Conservation (phyloP, 2,888 invertebrate genomes). For the Invenusta paracnida region DNA sequence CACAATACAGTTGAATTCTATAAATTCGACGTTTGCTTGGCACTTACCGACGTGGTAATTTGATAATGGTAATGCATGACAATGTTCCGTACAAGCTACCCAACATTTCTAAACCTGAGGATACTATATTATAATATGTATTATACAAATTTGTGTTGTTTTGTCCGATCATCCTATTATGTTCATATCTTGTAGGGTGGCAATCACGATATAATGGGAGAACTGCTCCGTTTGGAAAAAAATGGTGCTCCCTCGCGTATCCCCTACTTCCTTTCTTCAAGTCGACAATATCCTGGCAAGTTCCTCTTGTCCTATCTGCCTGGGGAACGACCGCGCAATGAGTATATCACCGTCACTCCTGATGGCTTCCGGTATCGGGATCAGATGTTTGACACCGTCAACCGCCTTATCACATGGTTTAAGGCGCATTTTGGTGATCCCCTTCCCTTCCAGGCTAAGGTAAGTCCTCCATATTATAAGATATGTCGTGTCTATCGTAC, state of each 20-base stretch:
- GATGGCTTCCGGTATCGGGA: slow-evolving; percentile 82
- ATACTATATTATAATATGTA: no score
- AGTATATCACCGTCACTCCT: slow-evolving; percentile 82
- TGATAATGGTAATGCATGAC: no score
- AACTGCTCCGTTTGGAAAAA: slow-evolving; percentile 79
- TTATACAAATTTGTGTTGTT: no score
- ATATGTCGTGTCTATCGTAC: no score
- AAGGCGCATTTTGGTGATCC: slow-evolving; percentile 94
- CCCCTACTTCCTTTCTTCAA: slow-evolving; percentile 55
- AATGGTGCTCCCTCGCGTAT: slow-evolving; percentile 65
- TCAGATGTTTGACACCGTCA: slow-evolving; percentile 76
- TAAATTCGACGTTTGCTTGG: no score
- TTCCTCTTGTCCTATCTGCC: slow-evolving; percentile 90
- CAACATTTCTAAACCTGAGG: no score
- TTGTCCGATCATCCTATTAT: no score
- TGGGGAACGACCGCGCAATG: slow-evolving; percentile 76
- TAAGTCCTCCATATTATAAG: no score
- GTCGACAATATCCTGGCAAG: slow-evolving; percentile 63
- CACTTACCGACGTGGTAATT: no score
- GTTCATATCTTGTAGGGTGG: slow-evolving; percentile 68
- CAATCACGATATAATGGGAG: slow-evolving; percentile 79
- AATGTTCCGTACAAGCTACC: no score
- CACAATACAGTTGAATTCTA: no score
- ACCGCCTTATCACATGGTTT: slow-evolving; percentile 83
- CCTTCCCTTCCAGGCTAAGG: not conserved